Evolutionary conservation across 2,888 invertebrate genomes (phyloP), one percentile per base, ranked within the genome.

Genomic region (Adelognathus sp.): DNA sequence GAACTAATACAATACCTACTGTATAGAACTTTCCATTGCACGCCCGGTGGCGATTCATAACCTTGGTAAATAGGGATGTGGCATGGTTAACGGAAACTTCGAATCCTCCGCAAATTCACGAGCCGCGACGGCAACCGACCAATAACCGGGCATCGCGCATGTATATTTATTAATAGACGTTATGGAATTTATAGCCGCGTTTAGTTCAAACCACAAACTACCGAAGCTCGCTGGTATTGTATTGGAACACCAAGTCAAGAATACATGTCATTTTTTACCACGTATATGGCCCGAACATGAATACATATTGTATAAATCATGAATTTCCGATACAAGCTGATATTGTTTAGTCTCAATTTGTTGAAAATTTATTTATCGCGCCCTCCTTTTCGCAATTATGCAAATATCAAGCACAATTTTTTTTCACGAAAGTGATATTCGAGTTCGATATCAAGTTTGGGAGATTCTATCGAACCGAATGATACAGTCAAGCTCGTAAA

Each of bases 101-200:
- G 71, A 76, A 72, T 66, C 18, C 61, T 44, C 61, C 14, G 54
- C 39, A 66, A 58, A 66, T 66, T 54, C 54, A 61, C 54, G 41
- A 60, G 41, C 71, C 60, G 46, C 21, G 33, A 33, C 58, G 66
- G 71, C 76, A 52, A 60, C 64, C 63, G 39, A 64, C 21, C 50
- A 36, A 36, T 50, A 39, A 9, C 39, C 31, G 56, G 31, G n/a
- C 54, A 31, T 64, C 14, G 44, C 14, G 54, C 41, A 64, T 39
- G 39, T 27, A 63, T 56, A 29, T 61, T 29, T 39, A 18, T 31
- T 24, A 14, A 54, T 18, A 52, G 61, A 41, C 41, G 31, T 36
- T 76, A 76, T 72, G n/a, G 76, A 71, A 76, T 76, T 76, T 72
- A 72, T 76, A 66, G 71, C 60, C 58, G 71, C 66, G 72, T 71